These are phyloP conservation scores for Perodicticus potto DNA, from an alignment of 2,797 vertebrate species.

Conservation along the genomic window DNA sequence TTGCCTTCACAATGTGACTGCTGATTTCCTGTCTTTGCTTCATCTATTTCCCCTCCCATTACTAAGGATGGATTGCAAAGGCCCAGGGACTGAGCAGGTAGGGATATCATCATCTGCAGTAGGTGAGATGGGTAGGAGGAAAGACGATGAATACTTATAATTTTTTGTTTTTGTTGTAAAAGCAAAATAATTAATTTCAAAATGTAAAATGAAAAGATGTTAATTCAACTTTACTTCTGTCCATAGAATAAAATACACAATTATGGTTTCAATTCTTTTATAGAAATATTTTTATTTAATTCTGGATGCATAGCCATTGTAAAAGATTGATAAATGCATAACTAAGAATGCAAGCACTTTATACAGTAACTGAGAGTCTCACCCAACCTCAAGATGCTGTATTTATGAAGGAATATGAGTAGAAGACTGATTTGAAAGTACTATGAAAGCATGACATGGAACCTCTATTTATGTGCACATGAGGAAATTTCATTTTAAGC, in stretches of 20 bases:
- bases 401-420: not conserved
- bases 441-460: not conserved
- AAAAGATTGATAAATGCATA: not conserved
- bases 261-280: not conserved
- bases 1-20: not conserved
- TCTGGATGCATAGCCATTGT: not conserved
- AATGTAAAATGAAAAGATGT: conserved; percentile 11
- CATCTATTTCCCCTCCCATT: not conserved
- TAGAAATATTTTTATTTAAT: conserved; percentile 13
- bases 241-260: not conserved
- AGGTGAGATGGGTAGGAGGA: not conserved
- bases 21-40: not conserved
- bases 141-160: not conserved
- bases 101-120: not conserved
- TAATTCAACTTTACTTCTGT: not conserved
- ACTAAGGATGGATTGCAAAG: not conserved
- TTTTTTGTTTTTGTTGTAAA: not conserved
- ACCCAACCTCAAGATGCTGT: not conserved
- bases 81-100: not conserved
- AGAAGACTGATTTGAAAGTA: not conserved
- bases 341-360: not conserved
- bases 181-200: not conserved
- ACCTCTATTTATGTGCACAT: not conserved
- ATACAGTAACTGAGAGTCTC: not conserved
- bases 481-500: not conserved